Evolutionary conservation across 2,888 invertebrate genomes (phyloP), one percentile per base, ranked within the genome.

Genomic region (Eupeodes latifasciatus): DNA sequence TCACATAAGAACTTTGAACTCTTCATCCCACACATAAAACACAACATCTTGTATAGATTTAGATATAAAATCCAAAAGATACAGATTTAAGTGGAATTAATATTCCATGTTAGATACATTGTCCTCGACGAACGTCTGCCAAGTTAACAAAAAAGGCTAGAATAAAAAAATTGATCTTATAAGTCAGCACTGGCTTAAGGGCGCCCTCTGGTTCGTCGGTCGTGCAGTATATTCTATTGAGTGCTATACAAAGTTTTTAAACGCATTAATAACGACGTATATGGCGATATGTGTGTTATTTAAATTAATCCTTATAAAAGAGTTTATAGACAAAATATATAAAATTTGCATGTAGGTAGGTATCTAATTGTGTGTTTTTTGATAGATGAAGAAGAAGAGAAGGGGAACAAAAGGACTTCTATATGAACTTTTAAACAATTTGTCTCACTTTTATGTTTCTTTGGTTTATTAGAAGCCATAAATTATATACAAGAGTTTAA

Each of bases 1-100:
- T 62, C 40, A 40, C 16, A 51, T 14, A 4, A 62, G 40, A 62
- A 62, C 40, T 62, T 62, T 62, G 62, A 62, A 62, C 62, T 62
- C 9, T 44, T 62, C 11, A 62, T 19, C 40, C 16, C 9, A 27
- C 5, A 10, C 36, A 36, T n/a, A 61, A 27, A 27, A 36, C 61
- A n/a, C 10, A 34, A 16, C 40, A 14, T 61, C 9, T 36, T 16
- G n/a, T 40, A 10, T 7, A 59, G 14, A 16, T 16, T 53, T 53
- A 5, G n/a, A 53, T 9, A 61, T 9, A 61, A 36, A 6, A 27
- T 0, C 11, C 27, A 59, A 59, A 61, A n/a, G 4, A 36, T 34
- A 34, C 59, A 27, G 55, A 27, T 12, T 12, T 11, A 27, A 59
- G 14, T 36, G 3, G 14, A 57, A 57, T 57, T 34, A 27, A 57